Evolutionary conservation across 2,888 invertebrate genomes (phyloP).

Genomic region (Aleiodes alternator): DNA sequence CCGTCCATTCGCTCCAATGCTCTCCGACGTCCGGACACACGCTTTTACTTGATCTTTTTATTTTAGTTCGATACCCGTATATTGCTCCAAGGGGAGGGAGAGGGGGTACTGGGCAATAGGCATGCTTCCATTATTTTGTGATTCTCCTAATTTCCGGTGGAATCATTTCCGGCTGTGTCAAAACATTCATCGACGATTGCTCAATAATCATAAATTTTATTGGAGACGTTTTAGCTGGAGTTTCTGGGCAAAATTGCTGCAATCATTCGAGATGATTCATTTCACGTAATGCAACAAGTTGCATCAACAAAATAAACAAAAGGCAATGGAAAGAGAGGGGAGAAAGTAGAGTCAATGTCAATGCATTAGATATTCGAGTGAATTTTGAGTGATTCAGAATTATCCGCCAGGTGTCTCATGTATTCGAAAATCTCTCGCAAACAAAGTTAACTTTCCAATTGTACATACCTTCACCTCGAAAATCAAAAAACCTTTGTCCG

Average conservation of each 20-base stretch:
- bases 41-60: slow-evolving; percentile 53
- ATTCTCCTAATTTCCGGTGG: slow-evolving; percentile 13
- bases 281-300: slow-evolving; percentile 16
- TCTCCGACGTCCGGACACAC: slow-evolving; percentile 51
- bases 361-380: too few species aligned
- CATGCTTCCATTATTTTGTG: slow-evolving; percentile 10
- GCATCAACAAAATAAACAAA: background rate
- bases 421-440: too few species aligned
- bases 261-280: background rate
- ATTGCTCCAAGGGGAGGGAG: slow-evolving; percentile 39
- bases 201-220: too few species aligned
- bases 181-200: too few species aligned
- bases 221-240: background rate
- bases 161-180: slow-evolving; percentile 3
- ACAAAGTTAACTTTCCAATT: too few species aligned
- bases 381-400: too few species aligned
- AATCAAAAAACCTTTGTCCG: too few species aligned
- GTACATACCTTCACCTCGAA: too few species aligned
- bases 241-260: background rate
- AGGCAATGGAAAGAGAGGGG: background rate
- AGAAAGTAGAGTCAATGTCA: slow-evolving; percentile 4
- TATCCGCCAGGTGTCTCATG: too few species aligned
- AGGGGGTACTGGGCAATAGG: background rate
- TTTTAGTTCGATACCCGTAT: slow-evolving; percentile 53
- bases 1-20: slow-evolving; percentile 56